Base-by-base conservation (phyloP, 1,140 invertebrate species). In the Manduca sexta region DNA sequence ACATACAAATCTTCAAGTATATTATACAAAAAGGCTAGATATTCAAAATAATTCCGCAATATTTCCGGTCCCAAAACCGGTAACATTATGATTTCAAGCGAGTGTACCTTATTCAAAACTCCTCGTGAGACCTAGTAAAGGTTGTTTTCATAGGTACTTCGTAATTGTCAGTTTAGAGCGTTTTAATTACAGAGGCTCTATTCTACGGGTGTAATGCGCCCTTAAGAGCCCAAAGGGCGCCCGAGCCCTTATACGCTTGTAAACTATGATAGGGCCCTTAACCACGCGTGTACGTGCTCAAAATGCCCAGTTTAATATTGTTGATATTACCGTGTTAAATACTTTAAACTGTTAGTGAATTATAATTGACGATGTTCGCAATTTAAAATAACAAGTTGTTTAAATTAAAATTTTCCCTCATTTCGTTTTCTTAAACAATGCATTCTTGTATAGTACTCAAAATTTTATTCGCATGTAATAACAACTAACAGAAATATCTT, bases 151-250 rank as follows among this genome's bases (percentile, higher is more conserved):
- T 52, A 57, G 46, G 55, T 52, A 62, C 67, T 73, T 69, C 63
- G 69, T 81, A 77, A 84, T 80, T 56, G 70, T 74, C 64, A 68
- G 61, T 79, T 83, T 74, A 75, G 64, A 68, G 64, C 60, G 74
- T 71, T 84, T 81, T 79, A 84, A 84, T 81, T 80, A 81, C 70
- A 59, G 56, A 62, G 64, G 63, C 64, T 64, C 65, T 74, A 74
- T 79, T 74, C 59, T 52, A 56, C 70, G 69, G 76, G 74, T 78
- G 59, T 69, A 74, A 80, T 74, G 66, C 49, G 64, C 71, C 65
- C 71, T 79, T 70, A 81, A 77, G 71, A 63, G 68, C 31, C 61
- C 52, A 69, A 65, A 49, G 61, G 45, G 56, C 39, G 58, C 51
- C 56, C 31, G 59, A 15, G 43, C 56, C 56, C 62, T 72, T 58